Base-by-base conservation (phyloP, 2,113 vertebrate species). In the Galbula dea region DNA sequence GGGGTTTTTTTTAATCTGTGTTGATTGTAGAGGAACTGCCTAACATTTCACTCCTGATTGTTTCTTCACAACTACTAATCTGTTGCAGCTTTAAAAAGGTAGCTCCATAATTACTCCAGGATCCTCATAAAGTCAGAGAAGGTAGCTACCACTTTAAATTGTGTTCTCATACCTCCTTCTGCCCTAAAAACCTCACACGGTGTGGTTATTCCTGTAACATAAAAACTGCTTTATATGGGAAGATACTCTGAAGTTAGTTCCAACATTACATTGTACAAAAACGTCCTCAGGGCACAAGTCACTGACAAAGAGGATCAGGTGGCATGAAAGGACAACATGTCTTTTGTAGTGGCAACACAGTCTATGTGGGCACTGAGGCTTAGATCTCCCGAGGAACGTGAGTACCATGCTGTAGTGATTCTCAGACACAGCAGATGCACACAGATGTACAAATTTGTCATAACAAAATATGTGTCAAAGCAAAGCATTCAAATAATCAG, bases 271-370 rank as follows among this genome's bases (percentile, higher is more conserved):
- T 36, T 1, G 41, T 46, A 94, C 62, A 87, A 76, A 92, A 94
- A 74, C 26, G 91, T 62, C 93, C 87, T 85, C 78, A 49, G 84
- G 82, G 89, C 78, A 93, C 54, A 68, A 89, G 29, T 45, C 52
- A 84, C 17, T 75, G 78, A 84, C 81, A 89, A 87, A 72, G 11
- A 84, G 52, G 74, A 91, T 82, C 66, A 69, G 45, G 58, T 61
- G 82, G 62, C 62, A 54, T 41, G 62, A 79, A 96, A 89, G 66
- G 82, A 87, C 74, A 81, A n/a, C 48, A 7, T 6, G 43, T 26
- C 65, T 89, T 91, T 89, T 89, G 77, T 84, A 89, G 86, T 11
- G 39, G 71, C n/a, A 75, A 48, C 10, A 27, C 45, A 51, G 68
- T 85, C 48, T 84, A 0, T 6, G 24, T 32, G 69, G 49, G 36